Conservation (phyloP, 2,888 invertebrate genomes). For the Ectropis crepuscularia region DNA sequence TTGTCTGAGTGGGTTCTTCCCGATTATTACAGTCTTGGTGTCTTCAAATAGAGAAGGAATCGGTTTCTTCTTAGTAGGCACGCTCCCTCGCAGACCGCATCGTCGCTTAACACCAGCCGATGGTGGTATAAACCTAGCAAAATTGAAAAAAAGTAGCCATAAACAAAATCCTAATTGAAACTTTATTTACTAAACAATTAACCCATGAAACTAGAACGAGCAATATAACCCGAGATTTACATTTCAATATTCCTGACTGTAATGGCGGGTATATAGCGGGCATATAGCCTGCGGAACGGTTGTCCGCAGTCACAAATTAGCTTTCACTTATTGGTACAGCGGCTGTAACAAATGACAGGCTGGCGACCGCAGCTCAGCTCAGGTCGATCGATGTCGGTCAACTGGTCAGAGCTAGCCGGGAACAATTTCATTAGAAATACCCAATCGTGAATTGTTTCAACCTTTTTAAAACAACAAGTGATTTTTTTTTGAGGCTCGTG, state of each 20-base stretch:
- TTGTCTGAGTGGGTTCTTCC: no score
- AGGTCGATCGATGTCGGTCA: constrained; percentile 6
- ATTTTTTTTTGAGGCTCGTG: no score
- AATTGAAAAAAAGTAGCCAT: no score
- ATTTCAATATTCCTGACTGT: constrained; percentile 6
- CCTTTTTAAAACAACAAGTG: neutral
- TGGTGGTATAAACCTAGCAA: no score
- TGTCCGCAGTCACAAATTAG: constrained; percentile 11
- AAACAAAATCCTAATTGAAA: no score
- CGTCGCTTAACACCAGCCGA: no score
- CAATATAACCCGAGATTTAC: constrained; percentile 8
- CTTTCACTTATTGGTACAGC: constrained; percentile 12
- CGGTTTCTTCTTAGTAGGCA: no score
- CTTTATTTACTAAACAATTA: no score
- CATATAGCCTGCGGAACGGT: neutral
- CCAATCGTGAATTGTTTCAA: neutral
- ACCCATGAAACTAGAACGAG: neutral
- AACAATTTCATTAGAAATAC: neutral
- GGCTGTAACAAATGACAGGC: constrained; percentile 19
- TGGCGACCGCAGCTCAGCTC: constrained; percentile 1
- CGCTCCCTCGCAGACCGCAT: no score
- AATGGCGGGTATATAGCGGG: neutral
- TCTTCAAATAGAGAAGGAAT: no score
- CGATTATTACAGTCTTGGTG: no score
- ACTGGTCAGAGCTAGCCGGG: neutral